A percentile compares a stretch with the other conserved stretches of the same genome.
Evolutionary conservation across 2,113 vertebrate species (phyloP).

Genomic region (Neolamprologus variostigma): DNA sequence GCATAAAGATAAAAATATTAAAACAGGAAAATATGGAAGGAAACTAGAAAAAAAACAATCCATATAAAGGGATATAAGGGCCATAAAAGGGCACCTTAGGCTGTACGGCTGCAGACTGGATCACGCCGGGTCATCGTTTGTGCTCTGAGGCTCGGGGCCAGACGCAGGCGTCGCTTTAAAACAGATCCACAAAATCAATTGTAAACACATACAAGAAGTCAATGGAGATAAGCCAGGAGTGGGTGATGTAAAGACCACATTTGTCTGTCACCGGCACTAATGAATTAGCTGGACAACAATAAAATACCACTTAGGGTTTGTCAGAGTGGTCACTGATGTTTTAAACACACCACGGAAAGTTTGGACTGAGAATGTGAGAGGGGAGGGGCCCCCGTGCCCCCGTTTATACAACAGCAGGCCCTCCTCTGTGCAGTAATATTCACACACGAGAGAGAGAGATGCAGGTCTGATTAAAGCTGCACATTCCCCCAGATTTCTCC

Average conservation of each 20-base stretch:
- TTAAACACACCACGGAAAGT: background rate
- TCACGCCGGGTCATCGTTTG: background rate
- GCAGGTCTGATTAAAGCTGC: slow-evolving; percentile 55
- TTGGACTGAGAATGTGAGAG: background rate
- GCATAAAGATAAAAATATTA: background rate
- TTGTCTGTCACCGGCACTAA: background rate
- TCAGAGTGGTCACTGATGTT: background rate
- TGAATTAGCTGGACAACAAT: background rate
- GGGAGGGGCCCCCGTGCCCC: background rate
- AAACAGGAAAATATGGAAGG: background rate
- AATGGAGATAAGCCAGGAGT: background rate
- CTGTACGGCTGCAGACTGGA: background rate
- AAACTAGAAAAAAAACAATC: background rate
- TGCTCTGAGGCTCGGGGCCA: background rate
- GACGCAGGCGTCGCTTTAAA: background rate
- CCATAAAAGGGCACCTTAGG: background rate
- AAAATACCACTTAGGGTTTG: background rate
- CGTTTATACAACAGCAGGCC: background rate
- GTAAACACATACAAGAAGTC: background rate
- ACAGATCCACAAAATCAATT: background rate
- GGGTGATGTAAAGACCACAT: background rate
- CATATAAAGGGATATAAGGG: background rate
- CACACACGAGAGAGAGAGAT: background rate
- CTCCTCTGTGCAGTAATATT: background rate
- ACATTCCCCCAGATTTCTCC: slow-evolving; percentile 39